Evolutionary conservation across 1,140 invertebrate species (phyloP).

Genomic region (Caerostris extrusa): DNA sequence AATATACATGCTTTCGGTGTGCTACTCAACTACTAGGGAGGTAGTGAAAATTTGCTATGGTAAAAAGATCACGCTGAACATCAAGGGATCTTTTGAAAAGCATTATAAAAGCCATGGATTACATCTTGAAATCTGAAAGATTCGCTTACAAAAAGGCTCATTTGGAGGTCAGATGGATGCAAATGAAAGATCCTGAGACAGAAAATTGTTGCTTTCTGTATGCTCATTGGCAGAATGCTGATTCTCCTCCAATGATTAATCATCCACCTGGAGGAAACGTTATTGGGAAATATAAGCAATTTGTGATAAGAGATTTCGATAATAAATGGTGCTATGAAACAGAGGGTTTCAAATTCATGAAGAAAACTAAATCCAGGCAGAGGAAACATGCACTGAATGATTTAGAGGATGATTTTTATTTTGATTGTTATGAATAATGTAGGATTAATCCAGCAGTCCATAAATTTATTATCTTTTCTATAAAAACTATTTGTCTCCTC

Average conservation of each 20-base stretch:
- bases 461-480: too few species aligned
- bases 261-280: neutral
- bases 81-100: neutral
- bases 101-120: neutral
- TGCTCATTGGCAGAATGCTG: slow-evolving; percentile 4
- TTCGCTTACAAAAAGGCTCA: neutral
- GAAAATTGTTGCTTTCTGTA: slow-evolving; percentile 33
- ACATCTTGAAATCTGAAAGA: neutral
- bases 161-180: neutral
- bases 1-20: neutral
- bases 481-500: too few species aligned
- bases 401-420: neutral
- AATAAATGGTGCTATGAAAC: slow-evolving; percentile 36
- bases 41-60: neutral
- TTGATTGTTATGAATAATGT: too few species aligned
- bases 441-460: too few species aligned
- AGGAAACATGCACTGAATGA: neutral
- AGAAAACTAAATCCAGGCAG: neutral
- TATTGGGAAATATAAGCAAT: neutral
- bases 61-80: neutral
- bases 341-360: neutral
- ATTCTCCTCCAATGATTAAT: neutral
- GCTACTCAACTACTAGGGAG: neutral
- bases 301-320: neutral
- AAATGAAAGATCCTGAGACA: neutral